A percentile compares a stretch with the other conserved stretches of the same genome.
phyloP scores from a whole-genome alignment of 1,140 invertebrate genomes.

The Vanessa tameamea region DNA sequence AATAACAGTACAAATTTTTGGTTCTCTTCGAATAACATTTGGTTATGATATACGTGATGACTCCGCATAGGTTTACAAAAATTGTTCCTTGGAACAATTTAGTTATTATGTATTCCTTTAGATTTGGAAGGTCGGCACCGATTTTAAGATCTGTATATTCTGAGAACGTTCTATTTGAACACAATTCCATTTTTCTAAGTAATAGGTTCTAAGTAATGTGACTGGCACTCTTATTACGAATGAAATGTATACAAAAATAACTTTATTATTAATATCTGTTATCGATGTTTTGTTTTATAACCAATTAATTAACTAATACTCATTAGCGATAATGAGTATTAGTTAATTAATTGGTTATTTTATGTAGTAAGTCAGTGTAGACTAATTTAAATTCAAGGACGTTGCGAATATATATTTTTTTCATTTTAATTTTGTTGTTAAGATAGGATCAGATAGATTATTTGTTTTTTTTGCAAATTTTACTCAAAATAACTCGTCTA shows the following conservation, averaged over 20 bases:
- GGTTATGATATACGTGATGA: not conserved
- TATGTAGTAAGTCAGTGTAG: not conserved
- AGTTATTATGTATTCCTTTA: not conserved
- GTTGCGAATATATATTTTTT: not conserved
- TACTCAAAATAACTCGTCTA: too few species aligned
- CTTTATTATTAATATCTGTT: not conserved
- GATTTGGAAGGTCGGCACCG: not conserved
- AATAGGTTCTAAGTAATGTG: not conserved
- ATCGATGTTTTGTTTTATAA: not conserved
- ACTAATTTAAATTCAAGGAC: not conserved
- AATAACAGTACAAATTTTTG: not conserved
- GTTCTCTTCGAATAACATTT: not conserved
- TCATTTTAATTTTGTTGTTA: too few species aligned
- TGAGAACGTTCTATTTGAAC: not conserved
- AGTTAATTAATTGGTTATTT: slow-evolving; percentile 4
- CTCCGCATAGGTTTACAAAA: not conserved
- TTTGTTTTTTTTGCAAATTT: too few species aligned
- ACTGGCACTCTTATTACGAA: not conserved
- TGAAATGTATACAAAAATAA: not conserved
- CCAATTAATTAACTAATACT: too few species aligned
- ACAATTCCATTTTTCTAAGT: not conserved
- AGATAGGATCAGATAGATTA: too few species aligned
- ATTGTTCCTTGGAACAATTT: not conserved
- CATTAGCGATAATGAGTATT: slow-evolving; percentile 6
- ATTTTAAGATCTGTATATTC: not conserved